Evolutionary conservation across 2,113 vertebrate genomes (phyloP), one percentile per base, ranked within the genome.

Genomic region (Serilophus lunatus): DNA sequence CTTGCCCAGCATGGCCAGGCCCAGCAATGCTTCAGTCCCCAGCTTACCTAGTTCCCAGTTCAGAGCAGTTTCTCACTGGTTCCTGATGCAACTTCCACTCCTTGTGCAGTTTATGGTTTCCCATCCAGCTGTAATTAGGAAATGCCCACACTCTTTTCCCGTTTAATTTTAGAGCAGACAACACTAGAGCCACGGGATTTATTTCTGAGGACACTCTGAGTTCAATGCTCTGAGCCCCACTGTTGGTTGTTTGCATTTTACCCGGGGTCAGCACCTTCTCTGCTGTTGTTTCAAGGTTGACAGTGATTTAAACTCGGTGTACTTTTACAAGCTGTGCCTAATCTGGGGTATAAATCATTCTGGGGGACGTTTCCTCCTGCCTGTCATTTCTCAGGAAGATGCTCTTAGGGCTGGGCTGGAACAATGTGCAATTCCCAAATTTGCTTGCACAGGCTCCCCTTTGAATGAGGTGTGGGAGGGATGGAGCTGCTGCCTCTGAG

Each of bases 221-320:
- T 38, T 59, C 74, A 18, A 53, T 29, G 60, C 38, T 4, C 19
- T 0, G 50, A 63, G 66, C 65, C 31, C 2, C 75, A 6, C 36
- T 2, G 17, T 25, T 24, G 20, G 54, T 82, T 56, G 89, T 93
- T 96, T 82, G 12, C 82, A 86, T 63, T 59, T 53, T 68, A 44
- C 82, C 72, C 26, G 47, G 59, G 82, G 92, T 92, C 53, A 50
- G 26, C 86, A 63, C 72, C 84, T 96, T 33, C 65, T 74, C 88
- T 63, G 61, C 92, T 79, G 63, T 19, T 86, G 69, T 90, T 82
- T 92, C 92, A 87, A 91, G 93, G 87, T 15, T 95, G 96, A 47
- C 93, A 97, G 85, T 96, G 94, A 97, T 97, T 97, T 97, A 97
- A 96, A 83, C 77, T 59, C 4, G 25, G 80, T 24, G 23, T 91